Percentiles rank a stretch among this genome's conserved stretches.
phyloP scores from a whole-genome alignment of 2,113 vertebrate genomes.

The Barnardius zonarius region DNA sequence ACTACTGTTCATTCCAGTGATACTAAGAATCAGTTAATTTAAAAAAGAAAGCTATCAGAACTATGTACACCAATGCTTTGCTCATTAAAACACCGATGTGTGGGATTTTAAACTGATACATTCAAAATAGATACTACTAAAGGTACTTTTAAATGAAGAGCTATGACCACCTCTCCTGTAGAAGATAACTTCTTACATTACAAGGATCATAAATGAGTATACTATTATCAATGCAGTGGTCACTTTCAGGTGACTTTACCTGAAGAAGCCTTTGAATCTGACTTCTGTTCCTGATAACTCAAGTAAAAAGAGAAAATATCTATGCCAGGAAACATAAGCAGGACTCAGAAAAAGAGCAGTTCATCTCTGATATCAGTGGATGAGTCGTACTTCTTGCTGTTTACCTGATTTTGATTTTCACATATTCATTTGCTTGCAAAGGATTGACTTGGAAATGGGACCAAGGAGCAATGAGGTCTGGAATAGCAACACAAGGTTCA shows the following conservation, averaged over 20 bases:
- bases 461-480: not conserved
- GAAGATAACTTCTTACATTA: not conserved
- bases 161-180: not conserved
- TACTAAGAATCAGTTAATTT: not conserved
- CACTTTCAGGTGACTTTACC: not conserved
- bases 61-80: not conserved
- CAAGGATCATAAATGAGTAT: not conserved
- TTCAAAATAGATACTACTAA: not conserved
- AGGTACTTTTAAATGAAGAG: not conserved
- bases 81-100: not conserved
- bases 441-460: not conserved
- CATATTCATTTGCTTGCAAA: not conserved
- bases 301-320: not conserved
- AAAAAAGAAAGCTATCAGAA: not conserved
- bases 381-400: not conserved
- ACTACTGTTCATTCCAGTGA: not conserved
- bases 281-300: not conserved
- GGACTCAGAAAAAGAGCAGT: not conserved
- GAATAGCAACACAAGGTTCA: not conserved
- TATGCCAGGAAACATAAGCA: not conserved
- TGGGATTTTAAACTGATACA: not conserved
- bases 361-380: not conserved
- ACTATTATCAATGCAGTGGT: not conserved
- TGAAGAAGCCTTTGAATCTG: not conserved
- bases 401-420: not conserved